These are phyloP conservation scores for Phacellophora camtschatica DNA, from an alignment of 30 jellyfish, hydroid and myxozoan species.

Conservation along the genomic window DNA sequence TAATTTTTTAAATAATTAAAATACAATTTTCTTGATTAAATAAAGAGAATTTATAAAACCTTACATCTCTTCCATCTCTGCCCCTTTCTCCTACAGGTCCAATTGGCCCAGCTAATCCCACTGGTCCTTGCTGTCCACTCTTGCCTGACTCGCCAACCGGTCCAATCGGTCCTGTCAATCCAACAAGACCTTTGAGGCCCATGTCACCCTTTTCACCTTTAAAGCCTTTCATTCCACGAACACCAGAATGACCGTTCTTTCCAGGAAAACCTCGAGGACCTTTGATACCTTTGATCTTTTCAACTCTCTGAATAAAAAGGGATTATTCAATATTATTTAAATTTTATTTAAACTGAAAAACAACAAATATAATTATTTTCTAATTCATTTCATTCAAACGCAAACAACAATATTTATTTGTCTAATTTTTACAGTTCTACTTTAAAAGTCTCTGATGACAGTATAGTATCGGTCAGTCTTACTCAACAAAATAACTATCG, in stretches of 20 bases:
- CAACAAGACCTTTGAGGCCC: conserved; percentile 27
- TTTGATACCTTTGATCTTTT: not conserved
- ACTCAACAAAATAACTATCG: no score
- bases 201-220: conserved; percentile 22
- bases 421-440: no score
- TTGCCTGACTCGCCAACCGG: not conserved
- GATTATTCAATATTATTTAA: no score
- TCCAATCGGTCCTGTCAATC: not conserved
- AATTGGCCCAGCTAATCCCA: conserved; percentile 2
- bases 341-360: no score
- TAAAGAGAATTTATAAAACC: not conserved
- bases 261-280: conserved; percentile 8
- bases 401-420: no score
- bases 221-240: conserved; percentile 39
- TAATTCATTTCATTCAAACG: no score
- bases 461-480: no score
- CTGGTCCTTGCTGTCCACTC: not conserved
- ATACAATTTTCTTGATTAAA: not conserved
- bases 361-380: no score
- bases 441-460: no score
- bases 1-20: not conserved
- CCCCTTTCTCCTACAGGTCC: conserved; percentile 2
- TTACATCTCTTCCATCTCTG: not conserved
- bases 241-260: conserved; percentile 26
- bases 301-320: conserved; percentile 6